Evolutionary conservation across 2,888 invertebrate species (phyloP), one percentile per base, ranked within the genome.

Genomic region (Hypomecis atomaria): DNA sequence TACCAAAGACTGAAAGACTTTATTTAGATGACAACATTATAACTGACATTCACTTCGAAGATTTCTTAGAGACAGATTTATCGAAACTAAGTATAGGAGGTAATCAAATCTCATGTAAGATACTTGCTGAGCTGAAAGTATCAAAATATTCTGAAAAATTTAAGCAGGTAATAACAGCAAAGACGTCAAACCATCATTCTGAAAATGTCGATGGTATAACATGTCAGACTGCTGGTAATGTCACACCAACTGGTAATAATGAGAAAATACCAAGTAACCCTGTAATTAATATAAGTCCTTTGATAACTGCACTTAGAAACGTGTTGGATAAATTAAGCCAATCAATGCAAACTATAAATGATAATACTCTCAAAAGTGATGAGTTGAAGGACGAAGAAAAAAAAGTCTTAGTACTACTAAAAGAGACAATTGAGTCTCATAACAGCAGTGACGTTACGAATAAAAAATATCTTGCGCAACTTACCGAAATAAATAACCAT

Each of bases 141-240:
- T 67, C 64, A 10, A 43, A 59, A 2, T 64, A 62, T 59, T 62
- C 67, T 9, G 44, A 62, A 42, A 54, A 65, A 10, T 65, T 60
- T 50, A 54, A 54, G n/a, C 13, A 48, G 6, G 50, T 70, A 4
- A 36, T 72, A 2, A 67, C 62, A 13, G 54, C 71, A n/a, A 60
- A 59, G 0, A 53, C 10, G 2, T 36, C 65, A 34, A 58, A 70
- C 55, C 68, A 53, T 23, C 66, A 72, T 45, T 65, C 65, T n/a
- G 72, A 72, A 70, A 71, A 72, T 34, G 65, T 72, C 5, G 62
- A 71, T 63, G 72, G 72, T 13, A 67, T 72, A 61, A 53, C 71
- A 47, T 72, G 72, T 42, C 56, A 62, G 34, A 65, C 66, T 36
- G 13, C 10, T 57, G 6, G 48, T 9, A 56, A 59, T 47, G 38